Base-by-base conservation (phyloP, 2,888 invertebrate genomes). In the Notodonta dromedarius region DNA sequence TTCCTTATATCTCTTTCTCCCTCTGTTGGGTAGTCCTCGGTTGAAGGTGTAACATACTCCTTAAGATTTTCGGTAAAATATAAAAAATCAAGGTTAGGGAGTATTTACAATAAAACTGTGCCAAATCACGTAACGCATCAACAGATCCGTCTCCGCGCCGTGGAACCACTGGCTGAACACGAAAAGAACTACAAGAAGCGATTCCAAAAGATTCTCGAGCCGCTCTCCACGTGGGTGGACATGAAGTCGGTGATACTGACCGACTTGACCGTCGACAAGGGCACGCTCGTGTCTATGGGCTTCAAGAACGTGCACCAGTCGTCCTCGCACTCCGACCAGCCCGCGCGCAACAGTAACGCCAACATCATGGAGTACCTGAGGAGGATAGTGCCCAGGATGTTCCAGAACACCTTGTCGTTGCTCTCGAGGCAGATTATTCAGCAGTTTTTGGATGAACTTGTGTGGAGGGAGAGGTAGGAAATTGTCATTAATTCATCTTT, bases 301-400 rank as follows among this genome's bases (percentile, higher is more conserved):
- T 98, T 97, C 79, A 95, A 94, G 73, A 95, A 96, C 61, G 96
- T 98, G 0, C 94, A 95, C 5, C 97, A 97, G 90, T 95, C 93
- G 0, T 92, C 93, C 0, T 87, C 93, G 0, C 93, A 93, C 61
- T 78, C 85, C 0, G 93, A 92, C 11, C 90, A 91, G 60, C 84
- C 94, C 0, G 82, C 92, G 0, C 93, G 94, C 70, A 94, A 95
- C 69, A 95, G 95, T 58, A 97, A 97, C 76, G 94, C 95, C 0
- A 95, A 96, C 60, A 96, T 98, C 8, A 98, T 98, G 98, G 97
- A 98, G 79, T 98, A 98, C 82, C 87, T 98, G 68, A 93, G 97
- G 42, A 94, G 96, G 67, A 97, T 97, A 59, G 97, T 98, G 4
- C 98, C 98, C 0, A 94, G 97, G 77, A 98, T 98, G 97, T 98